A percentile compares a stretch with the other conserved stretches of the same genome.
Evolutionary conservation across 2,888 invertebrate genomes (phyloP).

Genomic region (Megalurothrips usitatus): DNA sequence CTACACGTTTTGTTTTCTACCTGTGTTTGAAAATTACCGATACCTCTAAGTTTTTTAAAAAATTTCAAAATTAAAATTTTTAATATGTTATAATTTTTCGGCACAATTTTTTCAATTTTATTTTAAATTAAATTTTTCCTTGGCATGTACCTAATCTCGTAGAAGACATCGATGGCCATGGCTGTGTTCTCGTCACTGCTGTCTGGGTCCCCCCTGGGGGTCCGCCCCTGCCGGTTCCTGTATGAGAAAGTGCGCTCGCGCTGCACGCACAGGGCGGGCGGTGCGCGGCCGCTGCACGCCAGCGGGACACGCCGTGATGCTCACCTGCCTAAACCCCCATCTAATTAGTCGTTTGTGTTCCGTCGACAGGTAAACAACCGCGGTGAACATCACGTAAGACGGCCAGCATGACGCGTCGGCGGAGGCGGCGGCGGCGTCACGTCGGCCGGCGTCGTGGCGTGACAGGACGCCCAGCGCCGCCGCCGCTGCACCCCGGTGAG

Average conservation of each 20-base stretch:
- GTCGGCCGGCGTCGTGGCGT: not conserved
- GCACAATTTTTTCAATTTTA: no score
- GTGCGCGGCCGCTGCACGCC: not conserved
- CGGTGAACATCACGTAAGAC: not conserved
- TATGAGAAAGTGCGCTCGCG: not conserved
- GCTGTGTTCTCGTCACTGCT: no score
- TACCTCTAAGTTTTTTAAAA: not conserved
- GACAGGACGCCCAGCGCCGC: not conserved
- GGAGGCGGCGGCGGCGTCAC: not conserved
- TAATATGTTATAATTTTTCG: no score
- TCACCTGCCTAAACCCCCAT: not conserved
- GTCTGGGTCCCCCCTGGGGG: no score
- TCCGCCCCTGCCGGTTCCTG: no score
- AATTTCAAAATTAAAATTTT: not conserved
- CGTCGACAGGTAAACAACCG: conserved; percentile 12
- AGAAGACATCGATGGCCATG: no score
- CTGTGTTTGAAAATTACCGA: not conserved
- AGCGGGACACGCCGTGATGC: not conserved
- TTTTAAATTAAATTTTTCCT: no score
- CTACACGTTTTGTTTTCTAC: no score
- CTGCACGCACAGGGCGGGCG: not conserved
- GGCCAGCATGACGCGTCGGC: not conserved
- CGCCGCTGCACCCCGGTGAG: no score
- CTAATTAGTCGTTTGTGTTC: conserved; percentile 18
- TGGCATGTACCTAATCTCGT: no score